Conservation (phyloP, 2,888 invertebrate genomes). For the Eupithecia insigniata region DNA sequence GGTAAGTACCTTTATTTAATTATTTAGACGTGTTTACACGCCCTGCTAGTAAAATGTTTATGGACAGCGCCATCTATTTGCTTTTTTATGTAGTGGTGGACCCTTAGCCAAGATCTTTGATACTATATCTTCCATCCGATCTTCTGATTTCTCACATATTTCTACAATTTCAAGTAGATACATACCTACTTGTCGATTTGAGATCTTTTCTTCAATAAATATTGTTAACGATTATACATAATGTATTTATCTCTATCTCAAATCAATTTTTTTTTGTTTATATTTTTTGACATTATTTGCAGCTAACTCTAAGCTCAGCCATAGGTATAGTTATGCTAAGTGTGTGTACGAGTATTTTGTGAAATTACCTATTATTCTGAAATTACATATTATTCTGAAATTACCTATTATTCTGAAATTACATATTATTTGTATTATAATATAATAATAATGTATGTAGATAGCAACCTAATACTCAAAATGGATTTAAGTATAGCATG, state of each 20-base stretch:
- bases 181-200: no score
- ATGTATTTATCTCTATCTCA: no score
- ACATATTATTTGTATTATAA: no score
- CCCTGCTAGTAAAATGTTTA: neutral
- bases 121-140: neutral
- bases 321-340: neutral
- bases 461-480: neutral
- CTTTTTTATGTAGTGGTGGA: neutral
- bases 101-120: no score
- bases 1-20: neutral
- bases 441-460: neutral
- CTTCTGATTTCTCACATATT: neutral
- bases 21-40: neutral
- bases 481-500: neutral
- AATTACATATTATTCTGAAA: no score
- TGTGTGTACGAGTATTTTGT: neutral
- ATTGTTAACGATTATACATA: no score
- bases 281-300: no score
- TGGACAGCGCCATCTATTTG: neutral
- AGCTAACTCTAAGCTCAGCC: no score
- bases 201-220: no score
- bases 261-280: no score
- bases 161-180: no score
- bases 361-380: neutral
- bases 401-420: neutral